These are phyloP conservation scores for Rachycentron canadum DNA, from an alignment of 2,797 vertebrate species.

Conservation along the genomic window DNA sequence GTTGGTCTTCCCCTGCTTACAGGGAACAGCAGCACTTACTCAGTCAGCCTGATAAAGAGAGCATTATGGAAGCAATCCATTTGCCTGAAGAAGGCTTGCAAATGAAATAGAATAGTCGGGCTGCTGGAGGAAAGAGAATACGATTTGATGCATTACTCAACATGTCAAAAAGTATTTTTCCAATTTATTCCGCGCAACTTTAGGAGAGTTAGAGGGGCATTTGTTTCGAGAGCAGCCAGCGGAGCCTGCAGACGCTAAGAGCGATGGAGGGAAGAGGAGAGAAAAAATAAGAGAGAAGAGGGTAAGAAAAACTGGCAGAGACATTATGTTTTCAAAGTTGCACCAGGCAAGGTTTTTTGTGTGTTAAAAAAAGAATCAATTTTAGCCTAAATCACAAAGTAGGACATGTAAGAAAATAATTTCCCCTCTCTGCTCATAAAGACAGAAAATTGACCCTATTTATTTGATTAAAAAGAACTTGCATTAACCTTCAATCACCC, in stretches of 20 bases:
- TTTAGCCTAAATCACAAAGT: constrained; percentile 40
- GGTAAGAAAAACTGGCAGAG: constrained; percentile 27
- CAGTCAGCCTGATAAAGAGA: constrained; percentile 70
- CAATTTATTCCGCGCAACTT: constrained; percentile 74
- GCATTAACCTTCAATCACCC: neutral
- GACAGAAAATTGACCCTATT: constrained; percentile 13
- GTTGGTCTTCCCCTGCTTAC: constrained; percentile 60
- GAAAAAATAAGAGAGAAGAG: neutral
- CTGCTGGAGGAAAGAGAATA: constrained; percentile 65
- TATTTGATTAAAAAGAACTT: constrained; percentile 6
- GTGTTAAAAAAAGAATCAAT: constrained; percentile 1
- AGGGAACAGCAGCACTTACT: constrained; percentile 60
- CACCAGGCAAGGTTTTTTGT: constrained; percentile 14
- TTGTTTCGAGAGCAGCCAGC: constrained; percentile 67
- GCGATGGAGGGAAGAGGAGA: constrained; percentile 30
- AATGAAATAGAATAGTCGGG: constrained; percentile 65
- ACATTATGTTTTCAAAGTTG: constrained; percentile 45
- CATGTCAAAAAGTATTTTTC: constrained; percentile 78
- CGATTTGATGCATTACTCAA: constrained; percentile 79
- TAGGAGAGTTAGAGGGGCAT: constrained; percentile 63
- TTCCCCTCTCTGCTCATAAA: neutral
- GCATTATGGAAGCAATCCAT: constrained; percentile 74
- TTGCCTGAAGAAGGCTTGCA: constrained; percentile 67
- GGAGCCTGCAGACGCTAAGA: constrained; percentile 44
- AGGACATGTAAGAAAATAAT: constrained; percentile 14